Evolutionary conservation across 2,888 invertebrate species (phyloP).

Genomic region (Blastobasis lacticolella): DNA sequence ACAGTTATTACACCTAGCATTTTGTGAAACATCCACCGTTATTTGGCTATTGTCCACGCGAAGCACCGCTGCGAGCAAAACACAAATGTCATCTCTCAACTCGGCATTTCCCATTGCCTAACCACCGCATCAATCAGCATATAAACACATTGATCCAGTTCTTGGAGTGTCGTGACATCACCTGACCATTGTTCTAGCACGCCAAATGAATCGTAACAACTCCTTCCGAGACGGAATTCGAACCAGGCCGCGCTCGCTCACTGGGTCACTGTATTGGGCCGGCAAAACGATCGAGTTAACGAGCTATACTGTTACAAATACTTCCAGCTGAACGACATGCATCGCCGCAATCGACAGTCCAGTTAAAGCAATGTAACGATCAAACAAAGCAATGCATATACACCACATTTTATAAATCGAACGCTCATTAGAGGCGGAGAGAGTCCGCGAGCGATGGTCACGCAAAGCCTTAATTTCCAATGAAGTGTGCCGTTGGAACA

Average conservation of each 20-base stretch:
- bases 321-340: constrained; percentile 18
- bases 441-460: constrained; percentile 31
- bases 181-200: constrained; percentile 20
- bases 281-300: constrained; percentile 11
- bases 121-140: background rate
- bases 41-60: too few species aligned
- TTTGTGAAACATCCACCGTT: too few species aligned
- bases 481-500: constrained; percentile 45
- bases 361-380: constrained; percentile 8
- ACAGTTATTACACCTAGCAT: too few species aligned
- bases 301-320: constrained; percentile 6
- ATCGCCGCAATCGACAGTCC: constrained; percentile 17
- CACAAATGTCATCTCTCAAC: too few species aligned
- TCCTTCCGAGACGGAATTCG: constrained; percentile 17
- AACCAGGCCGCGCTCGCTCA: constrained; percentile 37
- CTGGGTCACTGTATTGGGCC: constrained; percentile 34
- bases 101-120: background rate
- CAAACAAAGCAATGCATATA: constrained; percentile 26
- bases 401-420: constrained; percentile 16
- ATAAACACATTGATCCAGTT: constrained; percentile 9
- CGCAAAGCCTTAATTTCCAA: constrained; percentile 56
- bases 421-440: constrained; percentile 30
- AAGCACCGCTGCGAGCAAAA: too few species aligned
- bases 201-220: constrained; percentile 15
- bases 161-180: constrained; percentile 15